Conservation (phyloP, 1,140 invertebrate species). For the Leptonema lineaticorne region DNA sequence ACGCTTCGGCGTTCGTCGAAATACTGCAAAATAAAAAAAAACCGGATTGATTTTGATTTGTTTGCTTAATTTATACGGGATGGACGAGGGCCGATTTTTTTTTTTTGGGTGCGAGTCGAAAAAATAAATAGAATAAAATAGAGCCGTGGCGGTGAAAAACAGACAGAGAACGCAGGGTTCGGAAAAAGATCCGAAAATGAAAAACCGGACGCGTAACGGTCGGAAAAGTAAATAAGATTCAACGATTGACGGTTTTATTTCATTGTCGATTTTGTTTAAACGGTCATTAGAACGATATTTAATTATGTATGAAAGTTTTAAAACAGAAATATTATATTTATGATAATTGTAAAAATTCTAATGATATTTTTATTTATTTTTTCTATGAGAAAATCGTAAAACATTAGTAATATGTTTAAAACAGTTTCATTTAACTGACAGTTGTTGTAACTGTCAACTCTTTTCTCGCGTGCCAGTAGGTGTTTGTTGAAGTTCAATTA, state of each 20-base stretch:
- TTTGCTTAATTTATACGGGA: conserved; percentile 18
- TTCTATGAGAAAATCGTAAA: background rate
- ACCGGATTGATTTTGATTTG: conserved; percentile 19
- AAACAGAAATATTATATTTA: too few species aligned
- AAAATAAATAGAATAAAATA: too few species aligned
- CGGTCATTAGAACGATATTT: conserved; percentile 30
- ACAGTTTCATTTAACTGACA: background rate
- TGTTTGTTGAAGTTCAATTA: conserved; percentile 2
- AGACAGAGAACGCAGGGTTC: background rate
- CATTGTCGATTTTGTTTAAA: conserved; percentile 36
- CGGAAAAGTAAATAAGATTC: conserved; percentile 33
- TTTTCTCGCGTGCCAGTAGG: background rate
- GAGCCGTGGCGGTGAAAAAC: background rate
- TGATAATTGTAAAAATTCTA: too few species aligned
- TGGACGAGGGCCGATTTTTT: background rate
- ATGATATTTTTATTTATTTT: too few species aligned
- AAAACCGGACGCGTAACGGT: conserved; percentile 8
- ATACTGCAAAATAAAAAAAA: too few species aligned
- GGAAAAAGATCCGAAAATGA: background rate
- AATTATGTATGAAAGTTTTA: too few species aligned
- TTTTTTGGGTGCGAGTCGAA: background rate
- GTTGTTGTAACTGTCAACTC: conserved; percentile 4
- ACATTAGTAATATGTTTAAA: background rate
- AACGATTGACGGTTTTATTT: conserved; percentile 41
- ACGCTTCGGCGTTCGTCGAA: background rate